phyloP scores from a whole-genome alignment of 2,888 invertebrate genomes.

The Melanostoma scalare region DNA sequence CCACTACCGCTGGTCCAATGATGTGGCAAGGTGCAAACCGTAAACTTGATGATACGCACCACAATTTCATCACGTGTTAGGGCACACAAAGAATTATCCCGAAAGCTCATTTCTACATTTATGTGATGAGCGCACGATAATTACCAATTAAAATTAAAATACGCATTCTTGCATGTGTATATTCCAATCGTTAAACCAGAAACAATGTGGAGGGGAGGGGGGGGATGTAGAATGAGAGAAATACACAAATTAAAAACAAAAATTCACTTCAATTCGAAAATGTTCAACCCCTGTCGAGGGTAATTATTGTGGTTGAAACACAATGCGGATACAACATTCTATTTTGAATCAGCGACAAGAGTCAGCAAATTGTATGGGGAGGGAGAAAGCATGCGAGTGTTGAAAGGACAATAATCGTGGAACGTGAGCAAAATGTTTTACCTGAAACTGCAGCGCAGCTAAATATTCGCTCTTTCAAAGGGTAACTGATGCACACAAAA shows the following conservation, averaged over 20 bases:
- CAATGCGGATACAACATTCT: too few relatives aligned
- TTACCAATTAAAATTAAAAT: slow-evolving; percentile 3
- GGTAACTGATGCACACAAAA: too few relatives aligned
- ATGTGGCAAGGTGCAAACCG: slow-evolving; percentile 53
- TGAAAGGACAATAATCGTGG: too few relatives aligned
- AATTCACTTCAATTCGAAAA: slow-evolving; percentile 33
- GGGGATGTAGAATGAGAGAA: slow-evolving; percentile 17
- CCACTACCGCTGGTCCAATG: slow-evolving; percentile 2
- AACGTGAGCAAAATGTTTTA: too few relatives aligned
- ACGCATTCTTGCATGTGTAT: background rate
- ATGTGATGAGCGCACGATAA: background rate
- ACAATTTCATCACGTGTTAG: slow-evolving; percentile 32
- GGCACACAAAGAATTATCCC: slow-evolving; percentile 12
- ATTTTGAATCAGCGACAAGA: too few relatives aligned
- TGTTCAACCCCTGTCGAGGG: slow-evolving; percentile 3
- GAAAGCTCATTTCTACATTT: background rate
- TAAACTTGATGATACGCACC: slow-evolving; percentile 48
- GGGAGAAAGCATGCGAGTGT: too few relatives aligned
- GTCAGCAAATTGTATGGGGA: too few relatives aligned
- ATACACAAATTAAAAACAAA: background rate
- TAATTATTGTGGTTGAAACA: slow-evolving; percentile 14
- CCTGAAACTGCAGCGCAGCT: too few relatives aligned
- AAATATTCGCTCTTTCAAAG: too few relatives aligned
- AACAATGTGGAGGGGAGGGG: background rate
- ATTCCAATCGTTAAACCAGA: too few relatives aligned